Evolutionary conservation across 2,888 invertebrate species (phyloP).

Genomic region (Cancer borealis): DNA sequence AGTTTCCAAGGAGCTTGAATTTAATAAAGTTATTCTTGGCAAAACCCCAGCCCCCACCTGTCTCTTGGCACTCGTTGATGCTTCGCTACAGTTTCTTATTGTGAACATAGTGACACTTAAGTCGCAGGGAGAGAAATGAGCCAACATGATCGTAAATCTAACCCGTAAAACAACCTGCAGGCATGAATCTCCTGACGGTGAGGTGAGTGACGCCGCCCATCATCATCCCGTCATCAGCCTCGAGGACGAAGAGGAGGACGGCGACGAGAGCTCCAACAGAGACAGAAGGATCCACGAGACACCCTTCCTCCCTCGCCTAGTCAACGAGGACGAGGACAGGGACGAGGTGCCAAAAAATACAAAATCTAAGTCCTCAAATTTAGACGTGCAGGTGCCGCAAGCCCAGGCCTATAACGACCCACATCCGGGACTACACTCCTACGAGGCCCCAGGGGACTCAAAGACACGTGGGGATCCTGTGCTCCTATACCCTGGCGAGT

Average conservation of each 20-base stretch:
- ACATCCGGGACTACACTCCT: constrained; percentile 62
- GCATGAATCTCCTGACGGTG: constrained; percentile 64
- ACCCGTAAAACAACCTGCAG: constrained; percentile 12
- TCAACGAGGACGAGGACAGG: constrained; percentile 45
- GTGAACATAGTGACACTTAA: background rate
- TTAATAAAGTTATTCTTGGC: background rate
- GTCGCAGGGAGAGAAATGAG: background rate
- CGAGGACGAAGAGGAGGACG: constrained; percentile 64
- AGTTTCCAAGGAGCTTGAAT: background rate
- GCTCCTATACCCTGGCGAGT: constrained; percentile 60
- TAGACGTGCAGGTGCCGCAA: constrained; percentile 53
- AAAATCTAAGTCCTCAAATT: background rate
- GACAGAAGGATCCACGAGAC: constrained; percentile 61
- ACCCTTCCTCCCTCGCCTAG: constrained; percentile 56
- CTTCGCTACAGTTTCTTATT: background rate
- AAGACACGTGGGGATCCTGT: constrained; percentile 52
- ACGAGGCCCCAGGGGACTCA: constrained; percentile 47
- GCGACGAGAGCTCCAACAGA: background rate
- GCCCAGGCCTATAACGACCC: constrained; percentile 71
- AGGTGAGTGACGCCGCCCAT: constrained; percentile 68
- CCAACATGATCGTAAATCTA: background rate
- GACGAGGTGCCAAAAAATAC: background rate
- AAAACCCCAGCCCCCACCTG: background rate
- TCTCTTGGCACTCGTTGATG: background rate
- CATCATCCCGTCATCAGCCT: constrained; percentile 60